Base-by-base conservation (phyloP, 2,113 vertebrate genomes). In the Eclectus roratus region DNA sequence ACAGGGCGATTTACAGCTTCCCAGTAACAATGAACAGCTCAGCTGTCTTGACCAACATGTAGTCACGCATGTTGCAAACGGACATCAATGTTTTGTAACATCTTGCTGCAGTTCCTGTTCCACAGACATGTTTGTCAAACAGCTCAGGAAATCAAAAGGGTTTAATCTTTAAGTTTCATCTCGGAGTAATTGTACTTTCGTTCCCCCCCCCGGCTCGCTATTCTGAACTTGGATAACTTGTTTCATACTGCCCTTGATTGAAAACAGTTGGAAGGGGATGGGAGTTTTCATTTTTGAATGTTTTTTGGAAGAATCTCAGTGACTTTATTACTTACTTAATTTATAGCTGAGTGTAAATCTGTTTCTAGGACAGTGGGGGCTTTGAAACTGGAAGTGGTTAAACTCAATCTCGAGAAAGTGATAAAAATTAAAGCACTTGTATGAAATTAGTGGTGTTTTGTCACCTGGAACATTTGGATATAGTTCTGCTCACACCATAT, bases 1-100 rank as follows among this genome's bases (percentile, higher is more conserved):
- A 83, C 72, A 61, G 71, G 52, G 41, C 31, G 80, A 97, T 89
- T 97, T 95, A 95, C 64, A 85, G 92, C 91, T 97, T 95, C 94
- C 95, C 89, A 93, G 49, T 46, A 69, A 23, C 77, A 89, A 68
- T 43, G 69, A 91, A 82, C 74, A 80, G 69, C 66, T 96, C 88
- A 85, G 80, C 90, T 93, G 65, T 55, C 88, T 94, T 96, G 89
- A 89, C 89, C 44, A 41, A 39, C 81, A 33, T 74, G 85, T 74
- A 93, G 79, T 94, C 85, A 93, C 29, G 29, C 78, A 17, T 88
- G 64, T 80, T 91, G 55, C 53, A 79, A 63, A 71, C 41, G 19
- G 65, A 77, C 71, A 90, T 76, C 81, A 84, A 73, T 80, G 63
- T 95, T 96, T 90, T 56, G 78, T 86, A 89, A 91, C 80, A 53